Percentiles rank a stretch among this genome's conserved stretches.
Evolutionary conservation across 2,113 vertebrate genomes (phyloP).

Genomic region (Hiodon alosoides): DNA sequence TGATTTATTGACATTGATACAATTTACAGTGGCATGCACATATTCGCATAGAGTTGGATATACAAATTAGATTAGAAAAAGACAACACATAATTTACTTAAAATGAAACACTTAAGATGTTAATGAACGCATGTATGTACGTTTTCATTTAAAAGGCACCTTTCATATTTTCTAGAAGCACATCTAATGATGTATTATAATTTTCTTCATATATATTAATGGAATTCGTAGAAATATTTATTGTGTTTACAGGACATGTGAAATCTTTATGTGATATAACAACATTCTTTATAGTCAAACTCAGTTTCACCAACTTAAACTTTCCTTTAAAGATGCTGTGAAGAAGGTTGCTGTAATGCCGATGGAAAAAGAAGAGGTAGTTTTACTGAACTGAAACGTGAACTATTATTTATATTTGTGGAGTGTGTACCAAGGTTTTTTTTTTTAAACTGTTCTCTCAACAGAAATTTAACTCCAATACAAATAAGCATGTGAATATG

Average conservation of each 20-base stretch:
- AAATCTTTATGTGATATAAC: neutral
- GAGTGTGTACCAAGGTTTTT: neutral
- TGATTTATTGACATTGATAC: neutral
- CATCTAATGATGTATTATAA: no score
- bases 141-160: no score
- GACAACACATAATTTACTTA: no score
- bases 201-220: no score
- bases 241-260: neutral
- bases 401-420: neutral
- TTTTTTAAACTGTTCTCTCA: neutral
- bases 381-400: neutral
- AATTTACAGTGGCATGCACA: neutral
- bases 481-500: neutral
- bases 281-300: no score
- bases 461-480: neutral
- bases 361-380: constrained; percentile 57
- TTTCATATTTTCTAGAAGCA: no score
- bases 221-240: no score
- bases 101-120: no score
- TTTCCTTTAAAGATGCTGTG: constrained; percentile 39
- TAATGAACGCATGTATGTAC: no score
- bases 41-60: neutral
- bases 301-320: neutral
- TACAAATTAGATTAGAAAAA: no score
- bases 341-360: constrained; percentile 57